Evolutionary conservation across 2,888 invertebrate genomes (phyloP).

Genomic region (Ochropleura leucogaster): DNA sequence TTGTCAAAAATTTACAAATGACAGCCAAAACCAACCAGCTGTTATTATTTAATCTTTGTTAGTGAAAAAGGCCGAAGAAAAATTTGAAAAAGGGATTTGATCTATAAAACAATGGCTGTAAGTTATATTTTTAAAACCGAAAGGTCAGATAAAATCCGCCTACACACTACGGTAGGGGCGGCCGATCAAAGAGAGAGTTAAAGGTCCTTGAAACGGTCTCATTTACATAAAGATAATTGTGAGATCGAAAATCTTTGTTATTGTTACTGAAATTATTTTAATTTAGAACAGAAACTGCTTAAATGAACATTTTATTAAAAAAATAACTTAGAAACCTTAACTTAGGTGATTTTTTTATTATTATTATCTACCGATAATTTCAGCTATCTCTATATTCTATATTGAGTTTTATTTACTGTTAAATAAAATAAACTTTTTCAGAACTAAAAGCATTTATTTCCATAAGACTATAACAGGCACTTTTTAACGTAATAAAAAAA

Average conservation of each 20-base stretch:
- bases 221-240: slow-evolving; percentile 49
- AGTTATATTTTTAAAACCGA: slow-evolving; percentile 36
- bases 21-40: no score
- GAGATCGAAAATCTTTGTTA: slow-evolving; percentile 5
- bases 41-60: no score
- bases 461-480: no score
- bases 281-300: neutral
- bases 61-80: neutral
- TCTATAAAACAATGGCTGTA: slow-evolving; percentile 27
- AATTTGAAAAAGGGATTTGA: slow-evolving; percentile 6
- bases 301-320: neutral
- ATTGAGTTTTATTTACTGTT: no score
- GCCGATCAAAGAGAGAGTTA: slow-evolving; percentile 41
- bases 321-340: no score
- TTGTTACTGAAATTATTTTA: slow-evolving; percentile 12
- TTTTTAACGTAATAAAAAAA: no score
- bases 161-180: slow-evolving; percentile 16
- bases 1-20: no score
- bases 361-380: no score
- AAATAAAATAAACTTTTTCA: no score
- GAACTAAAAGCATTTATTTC: no score
- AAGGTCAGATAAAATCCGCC: slow-evolving; percentile 47
- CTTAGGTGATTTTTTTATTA: no score
- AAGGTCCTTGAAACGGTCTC: slow-evolving; percentile 45
- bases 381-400: no score